phyloP scores from a whole-genome alignment of 2,888 invertebrate genomes.

The Polymixis lichenea region DNA sequence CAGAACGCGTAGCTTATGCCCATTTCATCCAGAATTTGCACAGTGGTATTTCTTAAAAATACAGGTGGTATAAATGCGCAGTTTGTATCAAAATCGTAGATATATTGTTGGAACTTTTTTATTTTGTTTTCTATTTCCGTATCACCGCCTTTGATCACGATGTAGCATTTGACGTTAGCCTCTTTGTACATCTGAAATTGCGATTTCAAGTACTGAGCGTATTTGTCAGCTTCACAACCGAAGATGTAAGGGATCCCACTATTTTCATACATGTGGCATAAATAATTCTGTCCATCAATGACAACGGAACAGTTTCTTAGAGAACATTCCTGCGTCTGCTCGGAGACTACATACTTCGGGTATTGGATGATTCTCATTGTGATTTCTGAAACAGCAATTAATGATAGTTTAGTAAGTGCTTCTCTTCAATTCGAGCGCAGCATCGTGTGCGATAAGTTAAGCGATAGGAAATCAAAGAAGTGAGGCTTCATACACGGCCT shows the following conservation, averaged over 20 bases:
- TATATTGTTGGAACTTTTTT: slow-evolving; percentile 1
- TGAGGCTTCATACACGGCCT: neutral
- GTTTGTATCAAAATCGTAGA: slow-evolving; percentile 16
- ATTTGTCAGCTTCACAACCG: slow-evolving; percentile 73
- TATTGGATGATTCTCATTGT: slow-evolving; percentile 47
- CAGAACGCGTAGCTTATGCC: slow-evolving; percentile 68
- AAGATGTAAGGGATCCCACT: slow-evolving; percentile 58
- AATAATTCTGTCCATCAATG: slow-evolving; percentile 74
- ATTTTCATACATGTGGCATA: slow-evolving; percentile 64
- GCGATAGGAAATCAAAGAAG: neutral
- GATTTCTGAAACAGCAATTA: slow-evolving; percentile 41
- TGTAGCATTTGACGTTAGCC: slow-evolving; percentile 72
- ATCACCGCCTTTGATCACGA: slow-evolving; percentile 76
- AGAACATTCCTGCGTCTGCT: neutral
- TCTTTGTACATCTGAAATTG: slow-evolving; percentile 67
- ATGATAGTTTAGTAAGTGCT: slow-evolving; percentile 15
- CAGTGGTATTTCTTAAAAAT: slow-evolving; percentile 66
- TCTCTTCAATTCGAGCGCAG: neutral
- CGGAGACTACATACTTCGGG: neutral
- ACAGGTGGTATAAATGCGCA: slow-evolving; percentile 54
- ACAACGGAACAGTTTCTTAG: slow-evolving; percentile 70
- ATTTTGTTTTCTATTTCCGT: slow-evolving; percentile 55
- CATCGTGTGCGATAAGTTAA: too few relatives aligned
- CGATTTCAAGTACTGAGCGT: slow-evolving; percentile 66
- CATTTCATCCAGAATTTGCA: slow-evolving; percentile 72